Percentiles rank a stretch among this genome's conserved stretches.
phyloP scores from a whole-genome alignment of 2,113 vertebrate species.

The Phasianus colchicus region DNA sequence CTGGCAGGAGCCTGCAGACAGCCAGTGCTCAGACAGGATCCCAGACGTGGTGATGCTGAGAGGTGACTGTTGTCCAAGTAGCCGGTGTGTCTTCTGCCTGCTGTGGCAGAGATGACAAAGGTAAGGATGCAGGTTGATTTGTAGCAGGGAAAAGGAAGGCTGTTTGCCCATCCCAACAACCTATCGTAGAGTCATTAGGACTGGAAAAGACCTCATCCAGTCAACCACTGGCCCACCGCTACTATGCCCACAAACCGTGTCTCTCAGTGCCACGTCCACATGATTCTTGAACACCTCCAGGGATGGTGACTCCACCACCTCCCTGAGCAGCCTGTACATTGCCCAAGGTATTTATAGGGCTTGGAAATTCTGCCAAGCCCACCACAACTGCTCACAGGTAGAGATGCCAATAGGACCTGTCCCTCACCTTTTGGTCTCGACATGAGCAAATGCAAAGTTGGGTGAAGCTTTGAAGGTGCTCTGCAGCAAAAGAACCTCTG shows the following conservation, averaged over 20 bases:
- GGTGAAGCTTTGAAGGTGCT: background rate
- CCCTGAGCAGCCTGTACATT: too few species aligned
- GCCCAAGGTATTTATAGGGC: background rate
- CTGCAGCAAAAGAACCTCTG: background rate
- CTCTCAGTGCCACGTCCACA: too few species aligned
- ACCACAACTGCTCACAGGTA: fast-evolving
- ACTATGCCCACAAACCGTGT: too few species aligned
- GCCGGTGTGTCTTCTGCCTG: background rate
- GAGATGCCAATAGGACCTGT: background rate
- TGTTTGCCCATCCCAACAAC: background rate
- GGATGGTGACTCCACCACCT: too few species aligned
- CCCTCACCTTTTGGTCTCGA: background rate
- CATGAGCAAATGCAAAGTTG: background rate
- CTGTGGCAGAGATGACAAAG: fast-evolving
- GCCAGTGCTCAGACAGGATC: background rate
- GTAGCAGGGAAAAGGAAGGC: background rate
- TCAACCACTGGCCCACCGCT: too few species aligned
- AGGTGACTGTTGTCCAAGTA: background rate
- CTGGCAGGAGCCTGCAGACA: background rate
- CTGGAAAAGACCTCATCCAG: too few species aligned
- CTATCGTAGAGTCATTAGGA: too few species aligned
- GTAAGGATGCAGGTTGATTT: background rate
- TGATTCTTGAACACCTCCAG: too few species aligned
- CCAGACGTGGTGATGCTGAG: background rate
- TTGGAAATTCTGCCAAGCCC: background rate